Conservation (phyloP, 2,888 invertebrate genomes). For the Caenorhabditis wallacei region DNA sequence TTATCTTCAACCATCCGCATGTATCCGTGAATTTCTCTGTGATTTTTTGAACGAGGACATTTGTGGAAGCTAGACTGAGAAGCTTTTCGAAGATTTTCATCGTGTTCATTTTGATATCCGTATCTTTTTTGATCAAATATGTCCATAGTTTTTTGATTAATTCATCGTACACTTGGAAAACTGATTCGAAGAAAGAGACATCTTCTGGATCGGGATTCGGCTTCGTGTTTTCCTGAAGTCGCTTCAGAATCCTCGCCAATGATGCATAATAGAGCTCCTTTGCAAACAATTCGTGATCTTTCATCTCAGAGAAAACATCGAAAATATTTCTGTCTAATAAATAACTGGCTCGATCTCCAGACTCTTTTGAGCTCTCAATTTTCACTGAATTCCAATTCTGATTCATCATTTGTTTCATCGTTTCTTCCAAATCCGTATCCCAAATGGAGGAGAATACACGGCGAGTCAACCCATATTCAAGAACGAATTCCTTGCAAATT, state of each 20-base stretch:
- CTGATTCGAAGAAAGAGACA: constrained; percentile 34
- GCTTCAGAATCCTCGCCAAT: constrained; percentile 47
- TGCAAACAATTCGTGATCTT: constrained; percentile 42
- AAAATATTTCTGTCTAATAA: constrained; percentile 34
- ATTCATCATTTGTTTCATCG: background rate
- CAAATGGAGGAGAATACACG: constrained; percentile 43
- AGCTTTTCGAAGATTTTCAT: constrained; percentile 48
- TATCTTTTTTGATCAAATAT: constrained; percentile 28
- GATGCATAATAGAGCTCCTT: constrained; percentile 38
- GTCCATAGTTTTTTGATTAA: constrained; percentile 37
- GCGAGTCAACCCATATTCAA: constrained; percentile 35
- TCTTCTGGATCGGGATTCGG: constrained; percentile 21
- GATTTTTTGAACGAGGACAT: constrained; percentile 20
- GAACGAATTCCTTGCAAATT: constrained; percentile 19
- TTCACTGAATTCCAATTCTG: constrained; percentile 38
- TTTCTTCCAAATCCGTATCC: constrained; percentile 30
- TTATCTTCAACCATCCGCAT: constrained; percentile 50
- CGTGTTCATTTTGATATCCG: background rate
- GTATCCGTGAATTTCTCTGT: constrained; percentile 39
- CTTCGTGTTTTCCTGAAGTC: constrained; percentile 21
- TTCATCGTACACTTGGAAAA: constrained; percentile 35
- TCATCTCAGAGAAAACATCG: constrained; percentile 37
- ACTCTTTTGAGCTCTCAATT: constrained; percentile 2
- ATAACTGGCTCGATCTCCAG: constrained; percentile 25
- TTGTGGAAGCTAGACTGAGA: background rate